Conservation (phyloP, 2,888 invertebrate genomes). For the Acronicta psi region DNA sequence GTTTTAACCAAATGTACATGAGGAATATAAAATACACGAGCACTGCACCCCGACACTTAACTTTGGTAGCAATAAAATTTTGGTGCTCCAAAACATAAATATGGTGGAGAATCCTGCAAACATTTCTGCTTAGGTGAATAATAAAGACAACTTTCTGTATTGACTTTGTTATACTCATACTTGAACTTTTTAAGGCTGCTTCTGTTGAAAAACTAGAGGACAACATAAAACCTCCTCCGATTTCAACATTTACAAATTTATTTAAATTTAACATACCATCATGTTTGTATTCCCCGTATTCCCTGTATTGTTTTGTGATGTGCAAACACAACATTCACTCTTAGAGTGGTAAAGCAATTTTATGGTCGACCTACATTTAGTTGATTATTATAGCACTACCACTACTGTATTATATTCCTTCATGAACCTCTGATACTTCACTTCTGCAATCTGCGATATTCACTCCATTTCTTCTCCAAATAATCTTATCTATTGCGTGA, state of each 20-base stretch:
- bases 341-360: too few relatives aligned
- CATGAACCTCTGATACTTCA: background rate
- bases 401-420: too few relatives aligned
- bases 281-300: too few relatives aligned
- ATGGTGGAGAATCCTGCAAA: background rate
- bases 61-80: conserved; percentile 20
- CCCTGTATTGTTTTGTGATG: too few relatives aligned
- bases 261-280: too few relatives aligned
- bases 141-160: background rate
- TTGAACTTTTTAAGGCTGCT: background rate
- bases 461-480: background rate
- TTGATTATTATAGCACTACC: too few relatives aligned
- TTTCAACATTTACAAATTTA: too few relatives aligned
- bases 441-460: background rate
- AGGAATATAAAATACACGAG: conserved; percentile 32
- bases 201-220: too few relatives aligned
- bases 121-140: background rate
- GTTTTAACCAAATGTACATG: conserved; percentile 25
- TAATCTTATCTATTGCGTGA: background rate
- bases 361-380: too few relatives aligned
- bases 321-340: too few relatives aligned
- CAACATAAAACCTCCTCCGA: too few relatives aligned
- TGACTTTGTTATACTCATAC: background rate
- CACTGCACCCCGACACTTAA: conserved; percentile 11
- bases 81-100: conserved; percentile 19